Evolutionary conservation across 2,888 invertebrate species (phyloP).

Genomic region (Tetranychus piercei): DNA sequence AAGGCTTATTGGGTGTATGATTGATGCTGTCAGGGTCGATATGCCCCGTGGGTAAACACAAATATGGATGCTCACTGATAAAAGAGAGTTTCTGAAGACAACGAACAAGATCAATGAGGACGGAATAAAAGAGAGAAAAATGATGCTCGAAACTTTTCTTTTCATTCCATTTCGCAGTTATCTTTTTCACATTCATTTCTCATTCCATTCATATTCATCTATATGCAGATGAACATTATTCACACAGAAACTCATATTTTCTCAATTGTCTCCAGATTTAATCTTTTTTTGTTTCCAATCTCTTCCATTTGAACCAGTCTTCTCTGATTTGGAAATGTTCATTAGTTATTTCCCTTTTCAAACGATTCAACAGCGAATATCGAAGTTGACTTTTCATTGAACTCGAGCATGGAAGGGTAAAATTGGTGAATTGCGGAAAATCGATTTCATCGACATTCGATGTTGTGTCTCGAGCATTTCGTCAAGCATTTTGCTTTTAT

Average conservation of each 20-base stretch:
- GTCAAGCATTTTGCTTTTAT: too few species aligned
- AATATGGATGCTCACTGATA: not conserved
- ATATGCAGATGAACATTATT: not conserved
- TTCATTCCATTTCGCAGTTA: not conserved
- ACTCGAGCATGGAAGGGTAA: too few species aligned
- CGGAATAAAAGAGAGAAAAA: not conserved
- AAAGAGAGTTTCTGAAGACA: not conserved
- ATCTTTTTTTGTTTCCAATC: too few species aligned
- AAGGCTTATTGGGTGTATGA: slow-evolving; percentile 1
- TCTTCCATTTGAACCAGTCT: not conserved
- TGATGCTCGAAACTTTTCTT: not conserved
- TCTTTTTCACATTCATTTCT: not conserved
- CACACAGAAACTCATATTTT: too few species aligned
- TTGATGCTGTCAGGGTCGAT: not conserved
- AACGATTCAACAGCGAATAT: too few species aligned
- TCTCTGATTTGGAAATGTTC: not conserved
- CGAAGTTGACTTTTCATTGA: too few species aligned
- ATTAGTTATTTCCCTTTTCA: too few species aligned
- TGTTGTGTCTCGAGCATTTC: too few species aligned
- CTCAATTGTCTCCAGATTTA: too few species aligned
- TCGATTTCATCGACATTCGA: too few species aligned
- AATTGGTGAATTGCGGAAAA: too few species aligned
- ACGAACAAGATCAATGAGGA: not conserved
- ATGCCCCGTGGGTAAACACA: not conserved
- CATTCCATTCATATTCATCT: not conserved